A percentile compares a stretch with the other conserved stretches of the same genome.
Evolutionary conservation across 2,797 vertebrate species (phyloP).

Genomic region (Micrastur ruficollis): DNA sequence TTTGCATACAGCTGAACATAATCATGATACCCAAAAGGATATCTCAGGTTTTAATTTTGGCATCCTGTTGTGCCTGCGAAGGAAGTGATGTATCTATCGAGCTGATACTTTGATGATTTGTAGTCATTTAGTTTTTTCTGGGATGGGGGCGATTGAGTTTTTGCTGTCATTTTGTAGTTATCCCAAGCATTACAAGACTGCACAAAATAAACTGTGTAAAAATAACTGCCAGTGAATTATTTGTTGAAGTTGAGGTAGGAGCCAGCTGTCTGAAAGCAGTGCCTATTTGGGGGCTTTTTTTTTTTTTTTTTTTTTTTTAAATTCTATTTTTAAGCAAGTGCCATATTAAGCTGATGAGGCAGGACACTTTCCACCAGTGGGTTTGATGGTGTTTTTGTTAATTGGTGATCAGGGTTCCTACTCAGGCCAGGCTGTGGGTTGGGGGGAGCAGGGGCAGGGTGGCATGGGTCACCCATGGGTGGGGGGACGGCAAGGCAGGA

Average conservation of each 20-base stretch:
- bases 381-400: neutral
- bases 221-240: neutral
- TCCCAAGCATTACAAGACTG: neutral
- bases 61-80: neutral
- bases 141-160: neutral
- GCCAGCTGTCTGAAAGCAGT: neutral
- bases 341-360: neutral
- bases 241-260: neutral
- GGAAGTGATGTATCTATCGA: neutral
- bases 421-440: neutral
- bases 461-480: accelerated
- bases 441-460: neutral
- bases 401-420: accelerated
- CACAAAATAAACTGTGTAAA: neutral
- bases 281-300: neutral
- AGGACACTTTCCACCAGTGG: neutral
- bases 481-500: neutral
- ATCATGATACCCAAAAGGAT: neutral
- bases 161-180: neutral
- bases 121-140: neutral
- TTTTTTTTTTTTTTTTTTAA: too few species aligned
- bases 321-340: neutral
- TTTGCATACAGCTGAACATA: neutral
- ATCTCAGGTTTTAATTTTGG: neutral
- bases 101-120: neutral